A percentile compares a stretch with the other conserved stretches of the same genome.
Evolutionary conservation across 2,113 vertebrate genomes (phyloP).

Genomic region (Chloebia gouldiae): DNA sequence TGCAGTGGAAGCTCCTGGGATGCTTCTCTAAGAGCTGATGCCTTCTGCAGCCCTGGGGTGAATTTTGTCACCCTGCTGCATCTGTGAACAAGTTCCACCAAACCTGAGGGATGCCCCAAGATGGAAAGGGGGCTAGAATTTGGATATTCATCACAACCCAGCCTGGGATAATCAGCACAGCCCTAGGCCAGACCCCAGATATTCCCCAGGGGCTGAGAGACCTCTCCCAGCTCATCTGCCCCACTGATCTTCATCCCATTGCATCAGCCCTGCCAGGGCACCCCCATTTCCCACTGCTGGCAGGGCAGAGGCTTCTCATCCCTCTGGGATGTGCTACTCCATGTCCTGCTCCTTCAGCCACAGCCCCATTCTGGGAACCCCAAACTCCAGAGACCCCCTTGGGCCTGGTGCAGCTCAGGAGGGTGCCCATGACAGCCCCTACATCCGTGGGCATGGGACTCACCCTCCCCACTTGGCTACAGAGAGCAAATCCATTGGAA

Average conservation of each 20-base stretch:
- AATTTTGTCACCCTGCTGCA: neutral
- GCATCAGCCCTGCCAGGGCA: neutral
- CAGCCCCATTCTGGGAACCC: neutral
- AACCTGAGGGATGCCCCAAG: accelerated
- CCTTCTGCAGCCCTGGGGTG: neutral
- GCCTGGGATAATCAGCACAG: neutral
- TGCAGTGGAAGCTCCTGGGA: neutral
- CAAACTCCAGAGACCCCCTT: neutral
- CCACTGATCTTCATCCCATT: neutral
- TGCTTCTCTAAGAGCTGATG: accelerated
- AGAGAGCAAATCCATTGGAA: neutral
- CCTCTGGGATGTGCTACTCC: neutral
- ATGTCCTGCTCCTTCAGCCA: neutral
- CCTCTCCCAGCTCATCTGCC: neutral
- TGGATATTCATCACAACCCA: neutral
- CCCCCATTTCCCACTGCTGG: accelerated
- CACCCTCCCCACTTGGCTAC: neutral
- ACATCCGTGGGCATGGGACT: neutral
- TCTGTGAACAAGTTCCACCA: neutral
- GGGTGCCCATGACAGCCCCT: neutral
- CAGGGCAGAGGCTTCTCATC: neutral
- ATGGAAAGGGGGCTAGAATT: neutral
- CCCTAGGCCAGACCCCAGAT: neutral
- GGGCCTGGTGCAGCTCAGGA: neutral
- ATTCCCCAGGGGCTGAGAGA: neutral